Base-by-base conservation (phyloP, 2,113 vertebrate genomes). In the Thomomys bottae region DNA sequence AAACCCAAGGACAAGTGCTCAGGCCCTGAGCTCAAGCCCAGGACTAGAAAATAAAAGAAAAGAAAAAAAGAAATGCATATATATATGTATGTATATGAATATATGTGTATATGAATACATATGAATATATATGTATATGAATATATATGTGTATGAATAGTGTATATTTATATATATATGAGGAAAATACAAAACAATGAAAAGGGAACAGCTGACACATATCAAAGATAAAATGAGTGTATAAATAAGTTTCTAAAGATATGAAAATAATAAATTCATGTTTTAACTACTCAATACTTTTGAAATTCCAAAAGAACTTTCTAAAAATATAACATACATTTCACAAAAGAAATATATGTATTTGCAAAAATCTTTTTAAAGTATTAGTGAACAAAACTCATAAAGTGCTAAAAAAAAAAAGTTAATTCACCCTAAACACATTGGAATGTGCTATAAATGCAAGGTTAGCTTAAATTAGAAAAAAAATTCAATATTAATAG, bases 221-320 rank as follows among this genome's bases (percentile, higher is more conserved):
- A 54, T 66, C 42, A 77, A 12, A 0, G 70, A 45, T 80, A 84
- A 59, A 91, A 91, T 40, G 21, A 73, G 15, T 2, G 12, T 4
- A 63, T 30, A 89, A 83, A 63, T 40, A 88, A 86, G 32, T 76
- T n/a, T 2, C 20, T 71, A 71, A 1, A 82, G n/a, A 34, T 61
- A 87, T 45, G 92, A 64, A 72, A n/a, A 67, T 78, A 72, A 30
- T 54, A 57, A 61, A 1, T 38, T 0, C 30, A 63, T 84, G 1
- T 84, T 91, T 70, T 71, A 87, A 84, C 4, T 70, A 63, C 4
- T 90, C 32, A 70, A 24, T 70, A 81, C 82, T 88, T 75, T 61
- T 81, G 49, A 88, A 77, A 63, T 92, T 82, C 20, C 34, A 24
- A 75, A 83, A 6, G 24, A 86, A 89, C n/a, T 67, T 49, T 4